Conservation (phyloP, 2,797 vertebrate genomes). For the Cirrhinus molitorella region DNA sequence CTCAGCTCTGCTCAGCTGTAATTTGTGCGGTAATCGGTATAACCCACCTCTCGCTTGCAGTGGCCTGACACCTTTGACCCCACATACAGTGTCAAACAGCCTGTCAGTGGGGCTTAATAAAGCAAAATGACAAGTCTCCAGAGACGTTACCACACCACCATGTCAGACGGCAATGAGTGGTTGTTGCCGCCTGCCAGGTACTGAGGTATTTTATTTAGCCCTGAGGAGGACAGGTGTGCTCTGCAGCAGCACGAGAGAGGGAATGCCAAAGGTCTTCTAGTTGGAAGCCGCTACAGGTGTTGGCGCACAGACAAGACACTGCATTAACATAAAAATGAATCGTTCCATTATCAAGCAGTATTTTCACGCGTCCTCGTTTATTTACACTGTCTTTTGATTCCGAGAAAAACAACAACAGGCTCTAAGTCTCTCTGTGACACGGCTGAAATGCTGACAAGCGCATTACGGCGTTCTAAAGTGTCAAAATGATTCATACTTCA, state of each 20-base stretch:
- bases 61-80: slow-evolving; percentile 79
- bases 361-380: not conserved
- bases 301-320: slow-evolving; percentile 49
- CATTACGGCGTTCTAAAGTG: slow-evolving; percentile 6
- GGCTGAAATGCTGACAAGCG: not conserved
- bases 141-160: slow-evolving; percentile 76
- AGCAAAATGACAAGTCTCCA: slow-evolving; percentile 77
- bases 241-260: slow-evolving; percentile 44
- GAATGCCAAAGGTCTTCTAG: slow-evolving; percentile 60
- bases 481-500: slow-evolving; percentile 39
- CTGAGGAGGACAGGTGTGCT: slow-evolving; percentile 82
- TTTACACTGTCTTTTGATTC: slow-evolving; percentile 12
- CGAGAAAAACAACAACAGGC: slow-evolving; percentile 16
- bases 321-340: slow-evolving; percentile 26
- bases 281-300: slow-evolving; percentile 50
- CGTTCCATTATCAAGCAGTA: slow-evolving; percentile 8
- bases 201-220: slow-evolving; percentile 69
- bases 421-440: slow-evolving; percentile 12
- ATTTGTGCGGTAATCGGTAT: slow-evolving; percentile 67
- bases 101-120: slow-evolving; percentile 79
- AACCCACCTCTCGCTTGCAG: slow-evolving; percentile 68
- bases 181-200: slow-evolving; percentile 63
- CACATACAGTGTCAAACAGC: slow-evolving; percentile 76
- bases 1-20: slow-evolving; percentile 69
- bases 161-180: slow-evolving; percentile 78